Base-by-base conservation (phyloP, 2,113 vertebrate species). In the Myiozetetes cayanensis region DNA sequence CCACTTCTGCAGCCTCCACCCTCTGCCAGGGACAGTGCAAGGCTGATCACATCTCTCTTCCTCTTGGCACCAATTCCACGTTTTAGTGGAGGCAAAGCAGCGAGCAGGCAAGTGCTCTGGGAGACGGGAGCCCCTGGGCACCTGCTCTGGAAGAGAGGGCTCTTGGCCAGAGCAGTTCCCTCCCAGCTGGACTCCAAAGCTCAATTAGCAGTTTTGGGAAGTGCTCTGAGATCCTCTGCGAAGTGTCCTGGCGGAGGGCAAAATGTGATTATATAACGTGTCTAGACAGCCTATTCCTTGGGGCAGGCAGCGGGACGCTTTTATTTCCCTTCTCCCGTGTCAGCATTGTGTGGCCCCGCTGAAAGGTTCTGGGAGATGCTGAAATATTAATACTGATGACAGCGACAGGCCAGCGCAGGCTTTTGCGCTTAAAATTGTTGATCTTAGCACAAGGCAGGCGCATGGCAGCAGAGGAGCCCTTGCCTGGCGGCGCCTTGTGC, bases 191-290 rank as follows among this genome's bases (percentile, higher is more conserved):
- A 23, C 73, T 39, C 37, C 39, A 10, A 35, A 53, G 89, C 89
- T 89, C 72, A 28, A 70, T 62, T 66, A 76, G 81, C 78, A 79
- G 35, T 31, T 91, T 63, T 72, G 70, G 3, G 16, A 87, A 91
- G 81, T 6, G 91, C 81, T 91, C 55, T 37, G 93, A 87, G 93
- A 76, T 87, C 81, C 71, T 75, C 49, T 19, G 21, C 0, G 1
- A 72, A 56, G 56, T 25, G 90, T 70, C 94, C 95, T 92, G 94
- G 71, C 41, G 24, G 92, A 94, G 94, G 96, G 85, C 95, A 92
- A 92, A 68, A 19, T 52, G 93, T 41, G 85, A 43, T 91, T 89
- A 79, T 71, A 28, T 91, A 94, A 91, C 1, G 27, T 3, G 87
- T 91, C 96, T 87, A 91, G 95, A 89, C 95, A 44, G 71, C 12